Evolutionary conservation across 2,113 vertebrate species (phyloP).

Genomic region (Ceyx cyanopectus): DNA sequence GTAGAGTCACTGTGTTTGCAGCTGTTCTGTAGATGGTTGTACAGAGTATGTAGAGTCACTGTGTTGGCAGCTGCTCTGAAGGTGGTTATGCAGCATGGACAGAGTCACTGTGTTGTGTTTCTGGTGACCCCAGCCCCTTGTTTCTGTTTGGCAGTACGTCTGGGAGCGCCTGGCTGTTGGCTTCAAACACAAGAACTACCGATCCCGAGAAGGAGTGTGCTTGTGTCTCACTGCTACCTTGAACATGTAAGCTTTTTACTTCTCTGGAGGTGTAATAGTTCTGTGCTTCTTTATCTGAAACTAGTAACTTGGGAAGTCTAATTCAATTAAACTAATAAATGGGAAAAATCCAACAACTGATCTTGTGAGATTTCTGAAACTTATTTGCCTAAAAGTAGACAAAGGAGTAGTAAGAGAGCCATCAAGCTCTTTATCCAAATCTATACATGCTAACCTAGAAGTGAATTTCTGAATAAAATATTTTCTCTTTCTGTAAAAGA

Average conservation of each 20-base stretch:
- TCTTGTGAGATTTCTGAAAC: neutral
- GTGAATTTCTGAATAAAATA: neutral
- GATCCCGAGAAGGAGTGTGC: constrained; percentile 93
- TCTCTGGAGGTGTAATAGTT: constrained; percentile 5
- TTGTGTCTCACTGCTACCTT: constrained; percentile 91
- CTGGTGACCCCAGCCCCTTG: constrained; percentile 34
- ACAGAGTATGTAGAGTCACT: too few species aligned
- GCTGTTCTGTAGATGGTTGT: neutral
- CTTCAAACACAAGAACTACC: constrained; percentile 98
- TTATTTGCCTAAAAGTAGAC: neutral
- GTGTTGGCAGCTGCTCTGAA: neutral
- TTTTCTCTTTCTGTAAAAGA: neutral
- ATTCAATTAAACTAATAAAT: neutral
- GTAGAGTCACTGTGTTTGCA: neutral
- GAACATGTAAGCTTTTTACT: constrained; percentile 85
- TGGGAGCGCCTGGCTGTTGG: constrained; percentile 91
- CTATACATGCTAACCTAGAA: neutral
- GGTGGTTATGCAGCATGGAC: neutral
- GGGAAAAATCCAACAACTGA: neutral
- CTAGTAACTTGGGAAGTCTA: neutral
- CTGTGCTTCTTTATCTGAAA: neutral
- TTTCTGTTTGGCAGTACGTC: constrained; percentile 83
- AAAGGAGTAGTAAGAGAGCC: neutral
- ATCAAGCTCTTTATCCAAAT: neutral
- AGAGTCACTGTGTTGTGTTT: neutral